A percentile compares a stretch with the other conserved stretches of the same genome.
Conservation (phyloP, 2,888 invertebrate species). For the Autographa gamma region DNA sequence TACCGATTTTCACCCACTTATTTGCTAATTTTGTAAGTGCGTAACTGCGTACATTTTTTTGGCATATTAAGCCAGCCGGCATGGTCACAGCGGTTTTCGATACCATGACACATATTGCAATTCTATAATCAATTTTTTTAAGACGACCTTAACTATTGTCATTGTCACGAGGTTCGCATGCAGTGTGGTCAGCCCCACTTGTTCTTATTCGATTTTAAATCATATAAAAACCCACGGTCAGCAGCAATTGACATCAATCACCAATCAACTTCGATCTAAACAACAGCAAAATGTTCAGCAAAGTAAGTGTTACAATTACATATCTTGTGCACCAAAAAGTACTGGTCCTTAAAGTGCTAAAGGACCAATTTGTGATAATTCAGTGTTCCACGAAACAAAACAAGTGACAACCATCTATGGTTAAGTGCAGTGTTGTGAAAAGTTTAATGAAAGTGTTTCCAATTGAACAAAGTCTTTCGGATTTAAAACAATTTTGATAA, state of each 20-base stretch:
- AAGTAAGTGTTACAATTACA: constrained; percentile 71
- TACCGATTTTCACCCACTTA: neutral
- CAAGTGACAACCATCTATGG: neutral
- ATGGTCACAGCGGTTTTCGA: constrained; percentile 67
- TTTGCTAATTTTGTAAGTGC: constrained; percentile 14
- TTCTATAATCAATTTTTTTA: constrained; percentile 74
- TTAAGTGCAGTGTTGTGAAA: neutral
- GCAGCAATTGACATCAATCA: constrained; percentile 77
- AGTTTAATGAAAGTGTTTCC: neutral
- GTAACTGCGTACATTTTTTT: constrained; percentile 37
- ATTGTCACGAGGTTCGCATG: constrained; percentile 77
- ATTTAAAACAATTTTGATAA: no score
- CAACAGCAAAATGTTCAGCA: constrained; percentile 80
- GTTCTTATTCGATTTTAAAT: constrained; percentile 72
- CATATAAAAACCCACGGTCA: constrained; percentile 81
- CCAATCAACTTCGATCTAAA: constrained; percentile 67
- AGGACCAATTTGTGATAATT: neutral
- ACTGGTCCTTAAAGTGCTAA: neutral
- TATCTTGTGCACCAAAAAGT: constrained; percentile 2
- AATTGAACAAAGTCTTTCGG: no score
- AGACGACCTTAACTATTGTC: constrained; percentile 77
- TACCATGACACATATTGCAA: constrained; percentile 83
- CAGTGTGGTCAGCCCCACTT: constrained; percentile 77
- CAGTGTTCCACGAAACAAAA: neutral
- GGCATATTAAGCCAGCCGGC: constrained; percentile 55